A percentile compares a stretch with the other conserved stretches of the same genome.
Conservation (phyloP, 2,113 vertebrate species). For the Oreocharis arfaki region DNA sequence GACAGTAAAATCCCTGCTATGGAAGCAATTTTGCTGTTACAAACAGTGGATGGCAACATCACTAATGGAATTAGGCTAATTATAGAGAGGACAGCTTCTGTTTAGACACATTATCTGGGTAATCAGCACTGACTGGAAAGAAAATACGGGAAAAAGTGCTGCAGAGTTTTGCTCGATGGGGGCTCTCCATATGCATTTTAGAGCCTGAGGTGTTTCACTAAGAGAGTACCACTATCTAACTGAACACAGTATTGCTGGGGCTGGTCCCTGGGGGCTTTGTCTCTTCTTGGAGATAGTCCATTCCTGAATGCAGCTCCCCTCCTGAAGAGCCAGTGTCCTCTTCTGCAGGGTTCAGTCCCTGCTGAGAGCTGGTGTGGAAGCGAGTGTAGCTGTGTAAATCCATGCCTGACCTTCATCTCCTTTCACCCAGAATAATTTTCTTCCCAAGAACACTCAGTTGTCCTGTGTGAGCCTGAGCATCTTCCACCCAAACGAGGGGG, state of each 20-base stretch:
- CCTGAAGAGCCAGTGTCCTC: neutral
- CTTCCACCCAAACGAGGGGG: neutral
- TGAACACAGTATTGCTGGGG: neutral
- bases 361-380: neutral
- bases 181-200: constrained; percentile 29
- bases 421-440: neutral
- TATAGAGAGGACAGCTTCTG: constrained; percentile 74
- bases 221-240: neutral
- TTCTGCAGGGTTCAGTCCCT: neutral
- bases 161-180: constrained; percentile 49
- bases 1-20: constrained; percentile 67
- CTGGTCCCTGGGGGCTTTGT: neutral
- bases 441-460: neutral
- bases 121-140: constrained; percentile 70
- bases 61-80: constrained; percentile 75
- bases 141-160: constrained; percentile 61
- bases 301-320: neutral
- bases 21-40: constrained; percentile 70
- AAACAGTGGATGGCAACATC: constrained; percentile 72
- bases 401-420: neutral
- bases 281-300: neutral
- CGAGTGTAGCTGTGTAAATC: neutral
- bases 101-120: constrained; percentile 73
- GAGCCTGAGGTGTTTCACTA: constrained; percentile 40
- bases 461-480: neutral